These are phyloP conservation scores for Drosophila chauvacae DNA, from an alignment of 1,140 invertebrate genomes.

Conservation along the genomic window DNA sequence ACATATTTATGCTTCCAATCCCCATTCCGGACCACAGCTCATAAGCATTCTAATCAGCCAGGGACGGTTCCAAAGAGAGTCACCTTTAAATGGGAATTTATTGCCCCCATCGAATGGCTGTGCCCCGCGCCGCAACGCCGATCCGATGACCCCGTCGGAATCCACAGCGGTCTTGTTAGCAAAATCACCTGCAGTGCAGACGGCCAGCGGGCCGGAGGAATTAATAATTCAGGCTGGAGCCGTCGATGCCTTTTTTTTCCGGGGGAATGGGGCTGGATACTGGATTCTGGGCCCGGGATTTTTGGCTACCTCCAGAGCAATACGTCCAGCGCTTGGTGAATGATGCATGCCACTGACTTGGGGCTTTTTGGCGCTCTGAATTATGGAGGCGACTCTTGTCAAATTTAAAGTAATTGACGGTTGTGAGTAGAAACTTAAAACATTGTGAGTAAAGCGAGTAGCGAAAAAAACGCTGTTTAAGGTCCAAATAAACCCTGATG, in stretches of 20 bases:
- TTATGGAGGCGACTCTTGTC: slow-evolving; percentile 56
- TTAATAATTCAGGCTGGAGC: slow-evolving; percentile 63
- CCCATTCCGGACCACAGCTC: slow-evolving; percentile 18
- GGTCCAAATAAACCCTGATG: slow-evolving; percentile 2
- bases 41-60: slow-evolving; percentile 45
- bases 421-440: slow-evolving; percentile 22
- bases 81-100: slow-evolving; percentile 61
- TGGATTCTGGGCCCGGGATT: slow-evolving; percentile 17
- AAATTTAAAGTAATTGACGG: slow-evolving; percentile 68
- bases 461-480: slow-evolving; percentile 12
- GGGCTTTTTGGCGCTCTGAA: slow-evolving; percentile 56
- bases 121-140: slow-evolving; percentile 28
- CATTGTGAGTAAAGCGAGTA: slow-evolving; percentile 39
- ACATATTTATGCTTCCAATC: slow-evolving; percentile 1
- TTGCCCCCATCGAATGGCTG: slow-evolving; percentile 46
- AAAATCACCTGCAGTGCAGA: slow-evolving; percentile 74
- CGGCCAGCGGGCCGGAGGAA: slow-evolving; percentile 36
- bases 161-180: slow-evolving; percentile 64
- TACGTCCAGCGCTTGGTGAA: slow-evolving; percentile 62
- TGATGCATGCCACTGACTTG: slow-evolving; percentile 63
- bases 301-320: slow-evolving; percentile 54
- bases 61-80: slow-evolving; percentile 16
- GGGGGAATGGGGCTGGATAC: slow-evolving; percentile 4
- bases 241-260: slow-evolving; percentile 30
- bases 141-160: slow-evolving; percentile 60